Conservation (phyloP, 2,888 invertebrate species). For the Dorcus hopei region DNA sequence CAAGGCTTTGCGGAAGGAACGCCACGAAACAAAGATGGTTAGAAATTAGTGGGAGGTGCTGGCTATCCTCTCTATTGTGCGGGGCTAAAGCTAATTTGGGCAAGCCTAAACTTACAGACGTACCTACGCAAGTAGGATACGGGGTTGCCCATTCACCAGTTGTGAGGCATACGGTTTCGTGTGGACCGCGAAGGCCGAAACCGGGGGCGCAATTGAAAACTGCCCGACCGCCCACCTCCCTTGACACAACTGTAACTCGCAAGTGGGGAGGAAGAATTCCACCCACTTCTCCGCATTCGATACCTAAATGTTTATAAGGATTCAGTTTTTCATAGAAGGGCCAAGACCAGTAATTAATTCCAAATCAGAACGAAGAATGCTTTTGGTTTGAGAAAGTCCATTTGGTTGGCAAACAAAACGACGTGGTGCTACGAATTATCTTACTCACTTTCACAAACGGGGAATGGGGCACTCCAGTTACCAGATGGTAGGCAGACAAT, state of each 20-base stretch:
- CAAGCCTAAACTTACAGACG: conserved; percentile 22
- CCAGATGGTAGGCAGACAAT: conserved; percentile 78
- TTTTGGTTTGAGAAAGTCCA: too few species aligned
- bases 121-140: conserved; percentile 72
- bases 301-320: conserved; percentile 50
- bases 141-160: conserved; percentile 78
- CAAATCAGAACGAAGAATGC: too few species aligned
- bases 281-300: conserved; percentile 75
- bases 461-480: conserved; percentile 80
- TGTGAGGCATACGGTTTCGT: conserved; percentile 72
- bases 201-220: conserved; percentile 78
- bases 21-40: not conserved
- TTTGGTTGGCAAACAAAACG: too few species aligned
- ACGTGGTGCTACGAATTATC: too few species aligned
- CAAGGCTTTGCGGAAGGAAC: too few species aligned
- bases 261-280: conserved; percentile 57
- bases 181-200: conserved; percentile 70
- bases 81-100: too few species aligned
- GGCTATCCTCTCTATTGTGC: not conserved
- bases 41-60: not conserved
- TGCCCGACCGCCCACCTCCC: conserved; percentile 77
- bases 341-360: too few species aligned
- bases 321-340: too few species aligned
- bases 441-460: conserved; percentile 75
- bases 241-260: conserved; percentile 69